Conservation (phyloP, 2,113 vertebrate species). For the Asarcornis scutulata region DNA sequence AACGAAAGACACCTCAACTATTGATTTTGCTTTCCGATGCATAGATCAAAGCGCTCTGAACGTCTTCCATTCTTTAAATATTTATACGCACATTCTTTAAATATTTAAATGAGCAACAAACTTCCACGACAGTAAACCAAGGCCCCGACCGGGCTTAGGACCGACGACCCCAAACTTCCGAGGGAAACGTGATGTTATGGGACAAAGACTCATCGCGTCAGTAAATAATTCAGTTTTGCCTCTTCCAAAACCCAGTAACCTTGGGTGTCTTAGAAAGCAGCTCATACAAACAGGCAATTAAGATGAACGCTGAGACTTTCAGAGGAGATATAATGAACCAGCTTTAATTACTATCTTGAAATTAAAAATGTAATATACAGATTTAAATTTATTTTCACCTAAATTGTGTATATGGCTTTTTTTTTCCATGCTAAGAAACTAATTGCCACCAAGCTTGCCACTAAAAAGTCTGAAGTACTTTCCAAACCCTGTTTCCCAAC, state of each 20-base stretch:
- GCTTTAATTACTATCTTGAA: conserved; percentile 84
- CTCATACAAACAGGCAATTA: conserved; percentile 80
- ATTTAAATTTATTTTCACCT: conserved; percentile 83
- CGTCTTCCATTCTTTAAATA: not conserved
- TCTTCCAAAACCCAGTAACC: conserved; percentile 78
- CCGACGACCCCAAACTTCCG: conserved; percentile 60
- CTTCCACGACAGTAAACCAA: not conserved
- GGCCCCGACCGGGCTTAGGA: not conserved
- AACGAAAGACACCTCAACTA: not conserved
- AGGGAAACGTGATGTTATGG: conserved; percentile 55
- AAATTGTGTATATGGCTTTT: conserved; percentile 76
- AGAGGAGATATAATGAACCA: conserved; percentile 80
- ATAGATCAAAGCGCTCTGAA: conserved; percentile 8
- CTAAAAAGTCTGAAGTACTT: conserved; percentile 78
- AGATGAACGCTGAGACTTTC: conserved; percentile 79
- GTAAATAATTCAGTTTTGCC: conserved; percentile 78
- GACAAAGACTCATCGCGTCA: conserved; percentile 63
- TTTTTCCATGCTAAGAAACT: conserved; percentile 63
- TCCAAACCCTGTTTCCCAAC: conserved; percentile 76
- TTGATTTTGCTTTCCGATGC: not conserved
- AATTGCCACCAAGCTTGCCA: conserved; percentile 76
- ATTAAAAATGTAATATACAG: conserved; percentile 83
- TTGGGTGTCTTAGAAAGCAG: conserved; percentile 80
- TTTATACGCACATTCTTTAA: not conserved
- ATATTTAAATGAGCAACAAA: conserved; percentile 9